Base-by-base conservation (phyloP, 2,888 invertebrate species). In the Aphidoletes aphidimyza region DNA sequence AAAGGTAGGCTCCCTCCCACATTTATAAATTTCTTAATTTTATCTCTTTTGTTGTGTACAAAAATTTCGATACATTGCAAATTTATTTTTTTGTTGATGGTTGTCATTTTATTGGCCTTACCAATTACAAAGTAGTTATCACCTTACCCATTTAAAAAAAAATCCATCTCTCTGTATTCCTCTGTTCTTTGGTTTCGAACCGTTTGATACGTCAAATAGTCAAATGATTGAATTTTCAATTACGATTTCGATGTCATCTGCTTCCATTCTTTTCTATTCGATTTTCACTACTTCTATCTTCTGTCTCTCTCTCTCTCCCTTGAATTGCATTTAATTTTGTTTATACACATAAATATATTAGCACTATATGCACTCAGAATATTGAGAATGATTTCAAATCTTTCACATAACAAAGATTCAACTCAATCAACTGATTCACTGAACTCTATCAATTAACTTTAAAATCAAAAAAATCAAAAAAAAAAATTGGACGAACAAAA, bases 1-100 rank as follows among this genome's bases (percentile, higher is more conserved):
- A 95, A 92, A 96, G 96, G 96, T 96, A 93, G 92, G 92, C n/a
- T 88, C 86, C 37, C 59, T 26, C 26, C 22, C 14, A 11, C 59
- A 59, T 59, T 11, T 49, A 19, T 3, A 49, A 49, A 49, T 49
- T 42, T 42, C 42, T 42, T 42, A 42, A n/a, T n/a, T n/a, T n/a
- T n/a, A n/a, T n/a, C n/a, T n/a, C n/a, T n/a, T n/a, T n/a, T n/a
- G n/a, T n/a, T n/a, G n/a, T n/a, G n/a, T n/a, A n/a, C n/a, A n/a
- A n/a, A n/a, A n/a, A n/a, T n/a, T n/a, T n/a, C n/a, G n/a, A n/a
- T n/a, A n/a, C n/a, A n/a, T n/a, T n/a, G n/a, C n/a, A n/a, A n/a
- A n/a, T n/a, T n/a, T n/a, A n/a, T n/a, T n/a, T n/a, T n/a, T n/a
- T n/a, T n/a, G n/a, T n/a, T n/a, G n/a, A n/a, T n/a, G n/a, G n/a